Evolutionary conservation across 2,888 invertebrate species (phyloP).

Genomic region (Ormyrus labotus): DNA sequence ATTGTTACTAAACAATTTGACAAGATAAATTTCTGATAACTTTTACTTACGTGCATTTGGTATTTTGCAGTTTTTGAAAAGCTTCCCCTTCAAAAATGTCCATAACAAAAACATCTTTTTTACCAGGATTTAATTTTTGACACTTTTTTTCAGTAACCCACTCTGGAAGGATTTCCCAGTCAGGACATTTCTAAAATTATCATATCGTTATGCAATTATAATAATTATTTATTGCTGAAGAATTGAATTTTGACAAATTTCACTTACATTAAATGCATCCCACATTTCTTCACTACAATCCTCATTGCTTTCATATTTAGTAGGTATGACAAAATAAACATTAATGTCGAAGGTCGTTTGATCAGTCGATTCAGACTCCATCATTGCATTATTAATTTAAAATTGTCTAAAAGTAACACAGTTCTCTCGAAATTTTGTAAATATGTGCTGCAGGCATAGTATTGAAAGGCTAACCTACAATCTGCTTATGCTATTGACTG

Average conservation of each 20-base stretch:
- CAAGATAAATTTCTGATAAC: background rate
- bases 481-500: background rate
- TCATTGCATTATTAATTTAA: slow-evolving; percentile 31
- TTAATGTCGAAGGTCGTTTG: slow-evolving; percentile 63
- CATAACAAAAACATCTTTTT: slow-evolving; percentile 87
- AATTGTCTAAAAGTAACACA: slow-evolving; percentile 30
- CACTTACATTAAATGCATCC: slow-evolving; percentile 79
- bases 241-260: slow-evolving; percentile 2
- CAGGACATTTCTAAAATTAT: slow-evolving; percentile 78
- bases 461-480: slow-evolving; percentile 24
- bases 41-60: slow-evolving; percentile 83
- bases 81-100: slow-evolving; percentile 85
- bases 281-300: slow-evolving; percentile 81
- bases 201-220: slow-evolving; percentile 16
- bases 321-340: slow-evolving; percentile 78
- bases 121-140: slow-evolving; percentile 77
- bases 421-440: background rate
- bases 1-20: slow-evolving; percentile 18
- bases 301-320: slow-evolving; percentile 76
- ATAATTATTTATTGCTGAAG: slow-evolving; percentile 42
- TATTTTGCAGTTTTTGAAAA: slow-evolving; percentile 81
- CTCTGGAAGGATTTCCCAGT: slow-evolving; percentile 79
- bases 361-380: slow-evolving; percentile 61
- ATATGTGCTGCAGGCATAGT: background rate
- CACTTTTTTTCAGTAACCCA: slow-evolving; percentile 83